These are phyloP conservation scores for Anguilla megastoma DNA, from an alignment of 2,797 vertebrate species.

Conservation along the genomic window DNA sequence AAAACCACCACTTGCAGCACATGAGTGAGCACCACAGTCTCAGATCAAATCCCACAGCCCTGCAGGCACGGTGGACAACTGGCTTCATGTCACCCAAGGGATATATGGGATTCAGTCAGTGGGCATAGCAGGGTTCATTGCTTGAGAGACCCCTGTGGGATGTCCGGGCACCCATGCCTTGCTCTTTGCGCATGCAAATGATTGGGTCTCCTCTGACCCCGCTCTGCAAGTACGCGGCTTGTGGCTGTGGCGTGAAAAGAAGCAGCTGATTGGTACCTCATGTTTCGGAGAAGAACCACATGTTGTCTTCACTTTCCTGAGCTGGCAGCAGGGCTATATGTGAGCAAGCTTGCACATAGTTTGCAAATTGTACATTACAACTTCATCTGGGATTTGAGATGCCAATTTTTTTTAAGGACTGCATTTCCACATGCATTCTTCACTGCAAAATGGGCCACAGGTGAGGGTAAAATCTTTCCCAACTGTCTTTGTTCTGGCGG, in stretches of 20 bases:
- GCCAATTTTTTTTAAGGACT: background rate
- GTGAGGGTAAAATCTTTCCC: background rate
- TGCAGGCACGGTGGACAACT: background rate
- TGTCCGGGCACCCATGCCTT: background rate
- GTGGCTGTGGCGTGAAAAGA: too few species aligned
- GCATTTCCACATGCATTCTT: background rate
- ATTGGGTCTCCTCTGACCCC: background rate
- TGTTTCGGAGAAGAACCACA: too few species aligned
- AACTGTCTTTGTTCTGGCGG: background rate
- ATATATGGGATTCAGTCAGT: background rate
- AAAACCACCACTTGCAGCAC: background rate
- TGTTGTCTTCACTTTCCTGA: too few species aligned
- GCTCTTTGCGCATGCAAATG: background rate
- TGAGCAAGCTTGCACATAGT: background rate
- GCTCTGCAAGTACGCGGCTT: too few species aligned
- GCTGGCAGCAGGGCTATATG: background rate
- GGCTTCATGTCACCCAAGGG: background rate
- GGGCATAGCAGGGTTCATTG: background rate
- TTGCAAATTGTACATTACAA: background rate
- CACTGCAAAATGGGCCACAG: background rate
- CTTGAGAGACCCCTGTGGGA: background rate
- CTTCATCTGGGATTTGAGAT: background rate
- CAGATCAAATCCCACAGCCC: too few species aligned
- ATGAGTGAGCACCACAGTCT: background rate
- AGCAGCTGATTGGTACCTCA: too few species aligned